Percentiles rank a stretch among this genome's conserved stretches.
These are phyloP conservation scores for Pseudeuparius sepicola DNA, from an alignment of 2,888 invertebrate genomes.

Conservation along the genomic window DNA sequence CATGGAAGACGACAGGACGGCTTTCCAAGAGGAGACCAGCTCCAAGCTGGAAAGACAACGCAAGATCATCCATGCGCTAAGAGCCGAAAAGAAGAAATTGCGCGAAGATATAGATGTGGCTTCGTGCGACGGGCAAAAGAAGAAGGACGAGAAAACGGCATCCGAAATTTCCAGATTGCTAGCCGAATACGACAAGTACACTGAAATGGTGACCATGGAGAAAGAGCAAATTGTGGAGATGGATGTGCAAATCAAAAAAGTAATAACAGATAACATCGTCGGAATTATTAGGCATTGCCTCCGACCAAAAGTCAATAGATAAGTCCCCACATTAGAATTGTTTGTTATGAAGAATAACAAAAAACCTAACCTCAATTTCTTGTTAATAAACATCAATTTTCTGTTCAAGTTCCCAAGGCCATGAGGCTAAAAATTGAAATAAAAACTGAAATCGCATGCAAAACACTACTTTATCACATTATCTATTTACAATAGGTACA, in stretches of 20 bases:
- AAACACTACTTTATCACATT: too few species aligned
- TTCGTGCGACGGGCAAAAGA: constrained; percentile 46
- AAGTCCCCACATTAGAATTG: too few species aligned
- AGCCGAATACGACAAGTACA: constrained; percentile 45
- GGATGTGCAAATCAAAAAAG: constrained; percentile 42
- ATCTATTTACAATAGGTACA: too few species aligned
- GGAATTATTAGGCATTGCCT: too few species aligned
- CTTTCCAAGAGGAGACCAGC: constrained; percentile 60
- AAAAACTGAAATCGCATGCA: too few species aligned
- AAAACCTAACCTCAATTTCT: too few species aligned
- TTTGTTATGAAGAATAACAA: too few species aligned
- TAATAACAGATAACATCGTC: too few species aligned
- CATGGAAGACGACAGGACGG: constrained; percentile 69
- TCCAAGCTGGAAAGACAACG: constrained; percentile 54
- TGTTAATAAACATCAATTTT: too few species aligned
- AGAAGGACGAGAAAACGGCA: constrained; percentile 44
- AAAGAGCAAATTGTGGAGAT: constrained; percentile 40
- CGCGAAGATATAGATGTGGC: constrained; percentile 51
- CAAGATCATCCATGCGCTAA: constrained; percentile 50
- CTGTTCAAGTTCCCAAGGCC: too few species aligned
- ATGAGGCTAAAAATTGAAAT: too few species aligned
- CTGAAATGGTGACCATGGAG: constrained; percentile 31
- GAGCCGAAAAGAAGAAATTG: constrained; percentile 53
- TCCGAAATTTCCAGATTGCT: constrained; percentile 46
- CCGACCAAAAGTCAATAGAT: too few species aligned